Evolutionary conservation across 2,797 vertebrate genomes (phyloP).

Genomic region (Pseudomugil tenellus): DNA sequence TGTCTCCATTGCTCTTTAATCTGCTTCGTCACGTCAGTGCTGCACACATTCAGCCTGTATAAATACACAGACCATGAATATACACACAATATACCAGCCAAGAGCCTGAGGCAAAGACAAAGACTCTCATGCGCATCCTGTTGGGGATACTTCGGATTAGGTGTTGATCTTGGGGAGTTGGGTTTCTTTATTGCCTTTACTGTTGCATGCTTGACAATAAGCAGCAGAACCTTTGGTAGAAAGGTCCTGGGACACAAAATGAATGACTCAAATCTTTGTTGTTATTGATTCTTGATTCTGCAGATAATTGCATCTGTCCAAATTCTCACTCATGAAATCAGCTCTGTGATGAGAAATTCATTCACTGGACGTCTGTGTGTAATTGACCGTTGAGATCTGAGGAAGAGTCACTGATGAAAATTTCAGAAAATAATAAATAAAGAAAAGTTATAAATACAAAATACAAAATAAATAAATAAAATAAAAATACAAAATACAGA

Average conservation of each 20-base stretch:
- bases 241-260: background rate
- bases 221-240: background rate
- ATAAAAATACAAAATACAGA: too few relatives aligned
- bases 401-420: background rate
- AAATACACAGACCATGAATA: slow-evolving; percentile 21
- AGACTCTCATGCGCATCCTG: slow-evolving; percentile 21
- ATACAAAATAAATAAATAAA: background rate
- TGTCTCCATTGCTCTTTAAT: slow-evolving; percentile 3
- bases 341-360: background rate
- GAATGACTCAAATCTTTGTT: background rate
- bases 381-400: background rate
- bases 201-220: background rate
- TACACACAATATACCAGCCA: slow-evolving; percentile 13
- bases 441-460: background rate
- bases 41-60: slow-evolving; percentile 2
- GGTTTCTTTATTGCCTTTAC: background rate
- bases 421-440: background rate
- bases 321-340: background rate
- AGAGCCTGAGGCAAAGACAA: slow-evolving; percentile 34
- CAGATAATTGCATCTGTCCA: background rate
- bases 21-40: slow-evolving; percentile 11
- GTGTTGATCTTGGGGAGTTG: background rate
- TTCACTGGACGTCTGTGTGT: background rate
- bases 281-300: background rate
- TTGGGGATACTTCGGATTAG: background rate